Evolutionary conservation across 2,888 invertebrate species (phyloP).

Genomic region (Oligia strigilis): DNA sequence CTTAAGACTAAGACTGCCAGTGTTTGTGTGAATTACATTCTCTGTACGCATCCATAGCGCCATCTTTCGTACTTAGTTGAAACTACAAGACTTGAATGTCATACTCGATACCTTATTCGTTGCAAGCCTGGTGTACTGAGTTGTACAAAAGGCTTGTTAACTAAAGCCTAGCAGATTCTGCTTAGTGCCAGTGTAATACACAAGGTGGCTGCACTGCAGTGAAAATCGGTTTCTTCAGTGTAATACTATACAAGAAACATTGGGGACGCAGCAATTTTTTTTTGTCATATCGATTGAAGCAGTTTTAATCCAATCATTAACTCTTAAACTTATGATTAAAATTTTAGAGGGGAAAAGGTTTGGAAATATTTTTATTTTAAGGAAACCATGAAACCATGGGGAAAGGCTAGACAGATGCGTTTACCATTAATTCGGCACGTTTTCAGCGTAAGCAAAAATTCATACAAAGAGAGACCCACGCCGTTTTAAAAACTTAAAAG

Average conservation of each 20-base stretch:
- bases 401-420: no score
- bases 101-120: neutral
- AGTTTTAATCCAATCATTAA: neutral
- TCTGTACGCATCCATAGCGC: neutral
- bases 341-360: neutral
- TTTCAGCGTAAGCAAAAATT: neutral
- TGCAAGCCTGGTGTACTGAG: slow-evolving; percentile 1
- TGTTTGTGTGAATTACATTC: neutral
- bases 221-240: neutral
- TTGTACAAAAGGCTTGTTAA: neutral
- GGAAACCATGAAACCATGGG: neutral
- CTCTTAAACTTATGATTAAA: neutral
- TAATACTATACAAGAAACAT: neutral
- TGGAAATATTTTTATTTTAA: neutral
- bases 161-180: neutral
- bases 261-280: neutral
- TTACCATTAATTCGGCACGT: neutral
- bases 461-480: neutral
- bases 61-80: slow-evolving; percentile 10
- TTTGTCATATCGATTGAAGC: neutral
- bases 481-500: neutral
- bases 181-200: neutral
- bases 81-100: slow-evolving; percentile 9
- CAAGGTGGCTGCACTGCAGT: slow-evolving; percentile 38
- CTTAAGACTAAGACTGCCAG: neutral